phyloP scores from a whole-genome alignment of 2,888 invertebrate species.

The Drosophila niveifrons region DNA sequence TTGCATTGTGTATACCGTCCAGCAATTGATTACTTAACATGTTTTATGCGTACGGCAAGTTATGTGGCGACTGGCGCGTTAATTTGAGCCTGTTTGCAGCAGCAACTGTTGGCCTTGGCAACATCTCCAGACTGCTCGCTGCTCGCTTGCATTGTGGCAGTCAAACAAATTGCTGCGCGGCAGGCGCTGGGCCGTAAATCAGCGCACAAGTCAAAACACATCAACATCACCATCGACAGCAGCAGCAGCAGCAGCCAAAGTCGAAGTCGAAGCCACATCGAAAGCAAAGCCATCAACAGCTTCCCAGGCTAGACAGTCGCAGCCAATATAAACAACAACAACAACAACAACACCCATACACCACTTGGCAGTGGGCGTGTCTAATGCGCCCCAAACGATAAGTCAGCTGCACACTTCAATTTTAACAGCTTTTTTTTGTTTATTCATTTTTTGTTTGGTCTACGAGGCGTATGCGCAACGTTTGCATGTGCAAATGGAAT shows the following conservation, averaged over 20 bases:
- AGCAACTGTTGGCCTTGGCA: slow-evolving; percentile 31
- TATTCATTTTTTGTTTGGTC: neutral
- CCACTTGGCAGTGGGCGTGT: slow-evolving; percentile 62
- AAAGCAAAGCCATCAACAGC: slow-evolving; percentile 38
- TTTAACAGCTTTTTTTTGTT: slow-evolving; percentile 13
- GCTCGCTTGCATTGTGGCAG: slow-evolving; percentile 48
- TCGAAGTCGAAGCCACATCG: slow-evolving; percentile 17
- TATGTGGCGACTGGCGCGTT: slow-evolving; percentile 79
- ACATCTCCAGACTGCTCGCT: slow-evolving; percentile 14
- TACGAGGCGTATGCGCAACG: slow-evolving; percentile 65
- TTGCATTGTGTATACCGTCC: slow-evolving; percentile 35
- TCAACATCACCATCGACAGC: slow-evolving; percentile 63
- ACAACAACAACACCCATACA: slow-evolving; percentile 31
- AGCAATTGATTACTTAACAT: slow-evolving; percentile 84
- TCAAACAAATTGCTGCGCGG: slow-evolving; percentile 76
- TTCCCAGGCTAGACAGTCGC: slow-evolving; percentile 41
- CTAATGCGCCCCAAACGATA: slow-evolving; percentile 47
- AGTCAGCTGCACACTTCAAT: slow-evolving; percentile 37
- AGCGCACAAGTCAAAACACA: slow-evolving; percentile 76
- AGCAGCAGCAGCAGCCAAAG: slow-evolving; percentile 11
- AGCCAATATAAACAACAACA: slow-evolving; percentile 27
- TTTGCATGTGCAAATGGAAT: slow-evolving; percentile 83
- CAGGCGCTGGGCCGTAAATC: slow-evolving; percentile 77
- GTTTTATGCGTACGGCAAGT: slow-evolving; percentile 79
- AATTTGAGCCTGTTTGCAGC: slow-evolving; percentile 62